Evolutionary conservation across 2,888 invertebrate species (phyloP).

Genomic region (Cheilosia soror): DNA sequence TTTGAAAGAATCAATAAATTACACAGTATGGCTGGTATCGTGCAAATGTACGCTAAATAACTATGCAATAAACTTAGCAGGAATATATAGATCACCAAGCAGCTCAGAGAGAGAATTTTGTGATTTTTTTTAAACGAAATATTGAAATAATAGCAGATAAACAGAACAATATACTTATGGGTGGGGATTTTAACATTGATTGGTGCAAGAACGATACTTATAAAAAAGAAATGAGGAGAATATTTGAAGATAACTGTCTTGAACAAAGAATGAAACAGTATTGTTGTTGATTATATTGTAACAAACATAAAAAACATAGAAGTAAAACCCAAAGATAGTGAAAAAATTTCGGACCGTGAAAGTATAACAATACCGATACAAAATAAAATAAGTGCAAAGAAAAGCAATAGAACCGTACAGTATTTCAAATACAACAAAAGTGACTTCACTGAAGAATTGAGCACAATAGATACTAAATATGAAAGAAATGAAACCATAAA

Average conservation of each 20-base stretch:
- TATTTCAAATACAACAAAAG: too few species aligned
- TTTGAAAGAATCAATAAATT: too few species aligned
- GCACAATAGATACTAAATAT: too few species aligned
- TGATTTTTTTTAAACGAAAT: slow-evolving; percentile 21
- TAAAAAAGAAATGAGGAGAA: slow-evolving; percentile 24
- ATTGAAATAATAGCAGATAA: slow-evolving; percentile 4
- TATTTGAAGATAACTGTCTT: slow-evolving; percentile 27
- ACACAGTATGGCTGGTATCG: not conserved
- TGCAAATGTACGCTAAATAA: not conserved
- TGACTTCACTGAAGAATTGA: too few species aligned
- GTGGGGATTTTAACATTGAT: not conserved
- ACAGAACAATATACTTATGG: slow-evolving; percentile 12
- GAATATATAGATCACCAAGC: slow-evolving; percentile 43
- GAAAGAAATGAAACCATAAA: not conserved
- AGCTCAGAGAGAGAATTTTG: slow-evolving; percentile 42
- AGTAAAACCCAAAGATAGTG: not conserved
- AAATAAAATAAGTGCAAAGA: not conserved
- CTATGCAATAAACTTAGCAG: not conserved
- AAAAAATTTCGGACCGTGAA: not conserved
- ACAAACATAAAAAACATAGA: slow-evolving; percentile 12
- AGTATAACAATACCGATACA: not conserved
- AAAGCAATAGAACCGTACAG: too few species aligned
- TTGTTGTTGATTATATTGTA: slow-evolving; percentile 19
- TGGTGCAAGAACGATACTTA: not conserved
- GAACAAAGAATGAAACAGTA: slow-evolving; percentile 15